Percentiles rank a stretch among this genome's conserved stretches.
These are phyloP conservation scores for Phragmatobia fuliginosa DNA, from an alignment of 2,888 invertebrate species.

Conservation along the genomic window DNA sequence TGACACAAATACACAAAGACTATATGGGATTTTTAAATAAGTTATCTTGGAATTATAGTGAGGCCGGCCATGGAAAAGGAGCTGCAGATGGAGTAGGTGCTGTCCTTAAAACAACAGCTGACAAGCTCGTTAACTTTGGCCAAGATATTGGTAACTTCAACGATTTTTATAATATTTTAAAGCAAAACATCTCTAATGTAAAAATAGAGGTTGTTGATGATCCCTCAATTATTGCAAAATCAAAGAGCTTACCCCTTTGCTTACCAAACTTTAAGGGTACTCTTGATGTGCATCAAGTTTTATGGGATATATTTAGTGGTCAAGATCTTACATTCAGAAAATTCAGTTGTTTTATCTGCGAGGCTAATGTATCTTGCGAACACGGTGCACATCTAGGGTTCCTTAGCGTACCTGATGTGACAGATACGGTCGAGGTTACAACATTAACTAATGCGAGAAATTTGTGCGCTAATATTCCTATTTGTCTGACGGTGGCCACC, in stretches of 20 bases:
- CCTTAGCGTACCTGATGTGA: constrained; percentile 9
- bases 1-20: constrained; percentile 9
- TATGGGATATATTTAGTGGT: constrained; percentile 17
- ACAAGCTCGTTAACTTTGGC: constrained; percentile 14
- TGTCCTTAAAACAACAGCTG: constrained; percentile 13
- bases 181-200: constrained; percentile 8
- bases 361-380: constrained; percentile 2
- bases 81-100: constrained; percentile 14
- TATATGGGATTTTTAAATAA: constrained; percentile 6
- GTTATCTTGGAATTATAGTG: constrained; percentile 3
- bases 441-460: not conserved
- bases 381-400: constrained; percentile 10
- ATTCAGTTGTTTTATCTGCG: constrained; percentile 10
- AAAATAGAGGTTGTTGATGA: constrained; percentile 9
- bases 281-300: constrained; percentile 15
- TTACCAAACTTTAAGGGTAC: constrained; percentile 17
- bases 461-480: not conserved
- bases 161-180: constrained; percentile 13
- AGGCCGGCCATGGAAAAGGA: constrained; percentile 6
- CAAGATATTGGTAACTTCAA: constrained; percentile 15
- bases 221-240: constrained; percentile 2
- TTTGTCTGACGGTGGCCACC: too few relatives aligned
- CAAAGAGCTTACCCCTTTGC: constrained; percentile 12
- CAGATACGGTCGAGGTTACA: not conserved
- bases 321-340: constrained; percentile 15